A percentile compares a stretch with the other conserved stretches of the same genome.
These are phyloP conservation scores for Chaenogobius annularis DNA, from an alignment of 2,113 vertebrate species.

Conservation along the genomic window DNA sequence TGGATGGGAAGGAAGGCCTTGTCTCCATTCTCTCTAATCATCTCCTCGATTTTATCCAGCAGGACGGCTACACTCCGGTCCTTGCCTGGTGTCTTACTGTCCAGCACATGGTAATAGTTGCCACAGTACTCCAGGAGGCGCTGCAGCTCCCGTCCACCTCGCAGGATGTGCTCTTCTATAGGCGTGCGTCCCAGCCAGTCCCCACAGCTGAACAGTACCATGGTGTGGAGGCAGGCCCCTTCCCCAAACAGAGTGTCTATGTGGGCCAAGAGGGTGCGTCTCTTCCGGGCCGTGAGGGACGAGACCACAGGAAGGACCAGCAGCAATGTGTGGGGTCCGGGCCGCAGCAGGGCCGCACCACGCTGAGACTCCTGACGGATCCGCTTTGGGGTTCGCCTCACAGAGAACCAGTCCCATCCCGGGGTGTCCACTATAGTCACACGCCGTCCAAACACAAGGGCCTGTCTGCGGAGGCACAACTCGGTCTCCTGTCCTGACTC, in stretches of 20 bases:
- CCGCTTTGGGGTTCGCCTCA: conserved; percentile 69
- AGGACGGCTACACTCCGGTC: conserved; percentile 72
- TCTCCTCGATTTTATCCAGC: conserved; percentile 78
- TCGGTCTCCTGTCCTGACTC: conserved; percentile 74
- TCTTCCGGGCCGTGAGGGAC: conserved; percentile 74
- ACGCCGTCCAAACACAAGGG: conserved; percentile 70
- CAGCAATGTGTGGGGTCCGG: conserved; percentile 76
- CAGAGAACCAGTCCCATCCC: conserved; percentile 79
- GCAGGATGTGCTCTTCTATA: conserved; percentile 78
- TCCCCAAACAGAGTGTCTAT: conserved; percentile 76
- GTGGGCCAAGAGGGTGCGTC: conserved; percentile 73
- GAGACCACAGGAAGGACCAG: conserved; percentile 78
- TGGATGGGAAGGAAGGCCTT: conserved; percentile 76
- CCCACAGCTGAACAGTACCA: conserved; percentile 79
- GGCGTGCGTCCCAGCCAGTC: conserved; percentile 77
- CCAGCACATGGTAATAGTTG: conserved; percentile 79
- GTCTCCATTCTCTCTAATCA: conserved; percentile 76
- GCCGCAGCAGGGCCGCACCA: conserved; percentile 73
- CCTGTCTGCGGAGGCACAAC: conserved; percentile 70
- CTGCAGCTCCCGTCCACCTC: conserved; percentile 73
- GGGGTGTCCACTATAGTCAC: conserved; percentile 79
- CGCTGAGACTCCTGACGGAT: conserved; percentile 74
- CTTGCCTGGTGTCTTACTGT: conserved; percentile 72
- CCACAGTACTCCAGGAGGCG: conserved; percentile 75
- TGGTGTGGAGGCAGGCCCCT: conserved; percentile 72